phyloP scores from a whole-genome alignment of 1,140 invertebrate species.

The Drosophila funebris region DNA sequence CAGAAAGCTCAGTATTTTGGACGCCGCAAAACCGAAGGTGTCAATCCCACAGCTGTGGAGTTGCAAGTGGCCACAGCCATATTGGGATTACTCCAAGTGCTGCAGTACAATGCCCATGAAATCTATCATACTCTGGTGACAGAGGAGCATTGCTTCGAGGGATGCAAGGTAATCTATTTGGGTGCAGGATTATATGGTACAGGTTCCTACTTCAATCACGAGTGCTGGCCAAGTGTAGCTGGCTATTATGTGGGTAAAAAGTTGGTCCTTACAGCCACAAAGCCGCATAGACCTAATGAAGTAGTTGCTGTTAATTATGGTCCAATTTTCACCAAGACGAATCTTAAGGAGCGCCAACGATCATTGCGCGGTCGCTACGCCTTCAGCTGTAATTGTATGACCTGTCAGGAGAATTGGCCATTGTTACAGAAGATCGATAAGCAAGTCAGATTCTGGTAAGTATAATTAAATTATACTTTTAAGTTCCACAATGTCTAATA shows the following conservation, averaged over 20 bases:
- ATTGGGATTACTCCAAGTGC: conserved; percentile 89
- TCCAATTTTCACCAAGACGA: conserved; percentile 89
- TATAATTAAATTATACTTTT: neutral
- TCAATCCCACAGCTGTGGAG: conserved; percentile 85
- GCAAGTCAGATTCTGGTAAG: conserved; percentile 81
- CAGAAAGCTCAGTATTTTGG: conserved; percentile 87
- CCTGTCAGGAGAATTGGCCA: conserved; percentile 92
- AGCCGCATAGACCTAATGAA: conserved; percentile 87
- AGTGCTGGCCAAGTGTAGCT: conserved; percentile 91
- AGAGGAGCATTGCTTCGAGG: conserved; percentile 85
- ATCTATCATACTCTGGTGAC: conserved; percentile 89
- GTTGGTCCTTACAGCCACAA: conserved; percentile 89
- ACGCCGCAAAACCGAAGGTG: conserved; percentile 73
- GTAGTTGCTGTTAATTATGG: conserved; percentile 94
- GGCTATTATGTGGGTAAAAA: conserved; percentile 91
- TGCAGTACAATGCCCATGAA: conserved; percentile 96
- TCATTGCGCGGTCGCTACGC: conserved; percentile 90
- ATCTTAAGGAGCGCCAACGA: conserved; percentile 86
- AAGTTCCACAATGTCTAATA: conserved; percentile 3
- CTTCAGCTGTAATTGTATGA: conserved; percentile 90
- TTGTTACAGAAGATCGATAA: conserved; percentile 86
- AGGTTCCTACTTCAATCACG: conserved; percentile 94
- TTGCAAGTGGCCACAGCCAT: conserved; percentile 87
- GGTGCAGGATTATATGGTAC: conserved; percentile 92
- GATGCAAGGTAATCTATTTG: conserved; percentile 86